Evolutionary conservation across 2,888 invertebrate genomes (phyloP).

Genomic region (Rhamnusium bicolor): DNA sequence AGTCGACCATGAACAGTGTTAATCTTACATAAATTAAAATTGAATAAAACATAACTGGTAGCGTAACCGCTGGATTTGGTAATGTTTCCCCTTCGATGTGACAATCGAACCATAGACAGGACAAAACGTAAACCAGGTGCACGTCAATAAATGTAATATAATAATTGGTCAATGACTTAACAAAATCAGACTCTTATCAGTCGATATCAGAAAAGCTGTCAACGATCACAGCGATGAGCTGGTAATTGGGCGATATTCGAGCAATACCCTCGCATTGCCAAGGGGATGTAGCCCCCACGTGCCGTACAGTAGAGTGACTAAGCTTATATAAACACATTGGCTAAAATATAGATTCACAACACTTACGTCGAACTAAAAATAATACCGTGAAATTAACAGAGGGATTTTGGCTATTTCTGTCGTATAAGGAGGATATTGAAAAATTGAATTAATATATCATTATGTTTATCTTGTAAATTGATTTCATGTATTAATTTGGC

Average conservation of each 20-base stretch:
- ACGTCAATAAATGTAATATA: conserved; percentile 58
- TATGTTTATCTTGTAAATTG: background rate
- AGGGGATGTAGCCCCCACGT: conserved; percentile 52
- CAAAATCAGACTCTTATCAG: conserved; percentile 65
- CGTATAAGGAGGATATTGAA: background rate
- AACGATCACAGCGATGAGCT: conserved; percentile 66
- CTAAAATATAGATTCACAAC: conserved; percentile 60
- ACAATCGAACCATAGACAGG: conserved; percentile 38
- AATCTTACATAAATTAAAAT: conserved; percentile 31
- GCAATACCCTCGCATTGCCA: conserved; percentile 45
- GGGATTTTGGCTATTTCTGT: background rate
- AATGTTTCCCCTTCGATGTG: conserved; percentile 38
- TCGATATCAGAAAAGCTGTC: conserved; percentile 64
- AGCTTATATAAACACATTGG: conserved; percentile 63
- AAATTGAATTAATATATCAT: background rate
- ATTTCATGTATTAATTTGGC: background rate
- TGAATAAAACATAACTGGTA: conserved; percentile 38
- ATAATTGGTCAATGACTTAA: conserved; percentile 69
- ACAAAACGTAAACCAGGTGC: conserved; percentile 55
- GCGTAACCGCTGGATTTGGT: conserved; percentile 18
- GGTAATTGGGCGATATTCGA: conserved; percentile 65
- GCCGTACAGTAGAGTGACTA: conserved; percentile 61
- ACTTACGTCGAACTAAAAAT: conserved; percentile 60
- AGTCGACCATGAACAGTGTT: conserved; percentile 19
- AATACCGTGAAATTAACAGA: conserved; percentile 56